These are phyloP conservation scores for Blastomussa wellsi DNA, from an alignment of 92 coral and sea anemone species.

Conservation along the genomic window DNA sequence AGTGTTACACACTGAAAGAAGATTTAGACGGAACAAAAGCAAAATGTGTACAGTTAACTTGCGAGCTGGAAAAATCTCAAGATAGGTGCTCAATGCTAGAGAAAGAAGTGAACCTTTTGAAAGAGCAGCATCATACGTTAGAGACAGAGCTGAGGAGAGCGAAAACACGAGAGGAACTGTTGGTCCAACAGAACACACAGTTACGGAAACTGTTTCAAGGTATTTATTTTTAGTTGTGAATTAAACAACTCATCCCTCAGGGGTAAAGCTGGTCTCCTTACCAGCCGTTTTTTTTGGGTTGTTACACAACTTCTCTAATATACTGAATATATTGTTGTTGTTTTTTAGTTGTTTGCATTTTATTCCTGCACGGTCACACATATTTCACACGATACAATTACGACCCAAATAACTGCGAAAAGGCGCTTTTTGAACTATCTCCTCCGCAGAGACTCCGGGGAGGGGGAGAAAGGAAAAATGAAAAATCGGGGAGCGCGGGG, in stretches of 20 bases:
- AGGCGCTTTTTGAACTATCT: no score
- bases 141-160: constrained; percentile 78
- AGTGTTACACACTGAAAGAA: constrained; percentile 84
- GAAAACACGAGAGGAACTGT: constrained; percentile 75
- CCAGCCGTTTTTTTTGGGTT: no score
- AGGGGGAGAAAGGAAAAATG: no score
- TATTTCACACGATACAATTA: neutral
- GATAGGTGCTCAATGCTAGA: constrained; percentile 69
- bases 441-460: no score
- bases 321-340: no score
- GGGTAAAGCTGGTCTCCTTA: no score
- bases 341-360: no score
- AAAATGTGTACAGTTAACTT: constrained; percentile 61
- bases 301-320: no score
- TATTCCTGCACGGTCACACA: no score
- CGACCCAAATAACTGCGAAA: neutral
- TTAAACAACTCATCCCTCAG: neutral
- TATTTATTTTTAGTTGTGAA: neutral
- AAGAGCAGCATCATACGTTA: constrained; percentile 69
- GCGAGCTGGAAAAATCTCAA: constrained; percentile 78
- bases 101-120: constrained; percentile 64
- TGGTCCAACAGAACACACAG: constrained; percentile 74
- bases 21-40: constrained; percentile 84
- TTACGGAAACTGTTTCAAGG: constrained; percentile 75
- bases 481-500: no score